A percentile compares a stretch with the other conserved stretches of the same genome.
These are phyloP conservation scores for Cabera pusaria DNA, from an alignment of 2,888 invertebrate genomes.

Conservation along the genomic window DNA sequence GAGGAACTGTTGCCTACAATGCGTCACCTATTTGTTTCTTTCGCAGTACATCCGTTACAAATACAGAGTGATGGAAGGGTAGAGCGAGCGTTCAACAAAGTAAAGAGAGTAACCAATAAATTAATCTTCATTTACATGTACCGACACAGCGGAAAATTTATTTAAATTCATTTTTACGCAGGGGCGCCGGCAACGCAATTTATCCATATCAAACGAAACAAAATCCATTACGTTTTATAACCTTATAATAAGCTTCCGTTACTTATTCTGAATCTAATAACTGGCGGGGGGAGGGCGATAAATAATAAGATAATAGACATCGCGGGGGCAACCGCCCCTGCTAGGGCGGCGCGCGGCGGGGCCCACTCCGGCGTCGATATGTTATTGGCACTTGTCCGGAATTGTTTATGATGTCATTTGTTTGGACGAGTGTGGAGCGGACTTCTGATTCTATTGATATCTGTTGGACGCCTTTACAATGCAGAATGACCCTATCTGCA, in stretches of 20 bases:
- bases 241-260: conserved; percentile 35
- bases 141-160: conserved; percentile 15
- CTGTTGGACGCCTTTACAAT: no score
- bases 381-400: neutral
- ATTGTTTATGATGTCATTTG: neutral
- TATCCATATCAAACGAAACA: conserved; percentile 23
- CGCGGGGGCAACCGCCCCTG: conserved; percentile 5
- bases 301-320: conserved; percentile 59
- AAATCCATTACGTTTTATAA: conserved; percentile 32
- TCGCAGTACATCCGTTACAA: no score
- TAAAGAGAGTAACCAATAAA: conserved; percentile 9
- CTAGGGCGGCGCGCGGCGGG: neutral
- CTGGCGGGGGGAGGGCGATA: conserved; percentile 41
- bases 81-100: conserved; percentile 5
- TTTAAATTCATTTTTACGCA: conserved; percentile 18
- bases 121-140: conserved; percentile 14
- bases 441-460: no score
- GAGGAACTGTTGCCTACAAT: no score
- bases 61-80: no score
- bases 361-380: neutral
- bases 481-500: no score
- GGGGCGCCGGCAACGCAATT: conserved; percentile 8
- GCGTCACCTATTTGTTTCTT: no score
- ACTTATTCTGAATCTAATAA: conserved; percentile 30
- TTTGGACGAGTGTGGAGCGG: no score